phyloP scores from a whole-genome alignment of 2,113 vertebrate species.

The Gopherus evgoodei region DNA sequence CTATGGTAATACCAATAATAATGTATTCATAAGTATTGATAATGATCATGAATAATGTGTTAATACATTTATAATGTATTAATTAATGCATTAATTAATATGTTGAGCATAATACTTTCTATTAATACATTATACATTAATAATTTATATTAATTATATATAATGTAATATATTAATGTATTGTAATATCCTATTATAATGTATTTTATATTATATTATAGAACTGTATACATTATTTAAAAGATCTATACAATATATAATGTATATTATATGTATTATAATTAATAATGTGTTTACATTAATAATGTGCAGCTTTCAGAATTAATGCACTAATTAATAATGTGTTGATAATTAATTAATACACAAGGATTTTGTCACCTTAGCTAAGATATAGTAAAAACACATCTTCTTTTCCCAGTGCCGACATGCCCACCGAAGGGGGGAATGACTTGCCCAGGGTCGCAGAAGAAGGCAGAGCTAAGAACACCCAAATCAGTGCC shows the following conservation, averaged over 20 bases:
- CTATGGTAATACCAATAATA: neutral
- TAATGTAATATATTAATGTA: too few relatives aligned
- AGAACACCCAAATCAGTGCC: neutral
- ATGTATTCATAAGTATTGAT: neutral
- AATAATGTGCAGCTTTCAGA: neutral
- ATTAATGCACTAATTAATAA: neutral
- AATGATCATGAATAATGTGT: neutral
- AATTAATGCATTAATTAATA: too few relatives aligned
- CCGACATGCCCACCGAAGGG: neutral
- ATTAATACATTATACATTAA: too few relatives aligned
- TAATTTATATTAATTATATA: too few relatives aligned
- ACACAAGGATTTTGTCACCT: neutral
- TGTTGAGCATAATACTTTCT: too few relatives aligned
- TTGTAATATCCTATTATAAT: too few relatives aligned
- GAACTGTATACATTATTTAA: too few relatives aligned
- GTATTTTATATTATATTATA: too few relatives aligned
- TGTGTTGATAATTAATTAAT: neutral
- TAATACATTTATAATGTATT: too few relatives aligned
- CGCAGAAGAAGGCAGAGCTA: neutral
- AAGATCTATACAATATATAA: too few relatives aligned
- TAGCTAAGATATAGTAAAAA: neutral
- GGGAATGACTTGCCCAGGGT: fast-evolving
- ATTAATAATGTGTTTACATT: neutral
- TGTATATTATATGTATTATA: too few relatives aligned
- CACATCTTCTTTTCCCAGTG: neutral